Evolutionary conservation across 2,797 vertebrate species (phyloP), one percentile per base, ranked within the genome.

Genomic region (Streptopelia turtur): DNA sequence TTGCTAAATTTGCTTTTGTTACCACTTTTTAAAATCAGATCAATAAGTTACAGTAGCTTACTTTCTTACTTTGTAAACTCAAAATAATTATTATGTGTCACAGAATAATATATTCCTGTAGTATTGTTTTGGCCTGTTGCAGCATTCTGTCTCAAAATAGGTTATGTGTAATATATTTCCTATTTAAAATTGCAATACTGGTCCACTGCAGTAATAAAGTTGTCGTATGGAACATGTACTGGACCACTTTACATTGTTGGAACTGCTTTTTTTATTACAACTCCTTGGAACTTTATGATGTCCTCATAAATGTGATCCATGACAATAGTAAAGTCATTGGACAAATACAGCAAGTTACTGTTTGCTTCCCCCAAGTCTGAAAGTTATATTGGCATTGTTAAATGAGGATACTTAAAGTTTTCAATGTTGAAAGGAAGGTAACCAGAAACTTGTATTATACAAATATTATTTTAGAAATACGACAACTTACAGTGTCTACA

Each of bases 61-160:
- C 47, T 90, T 94, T 83, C 66, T 96, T 87, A 83, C 80, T 94
- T 75, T 86, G 61, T 90, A 63, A 75, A 55, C 71, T 84, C 57
- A 81, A 93, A 89, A 60, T 96, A 90, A 94, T 79, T 92, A 75
- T 88, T 89, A 37, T 20, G 17, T 72, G 37, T 90, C 91, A 77
- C 7, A 77, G 84, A 88, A 64, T 86, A 95, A 63, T 49, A 63
- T 82, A 45, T 87, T 93, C 55, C 33, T 85, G 16, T 25, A 80
- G 21, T 81, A 90, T 87, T 66, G 55, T 87, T 68, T 94, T 94
- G 31, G 35, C 68, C 45, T 91, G 0, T 82, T 95, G 45, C 76
- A 60, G 37, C 21, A 77, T 83, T 97, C 93, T 86, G 72, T 93
- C 89, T 97, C 72, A 90, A 96, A 94, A 63, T 50, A 91, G 95